These are phyloP conservation scores for Castor canadensis DNA, from an alignment of 2,113 vertebrate species.

Conservation along the genomic window DNA sequence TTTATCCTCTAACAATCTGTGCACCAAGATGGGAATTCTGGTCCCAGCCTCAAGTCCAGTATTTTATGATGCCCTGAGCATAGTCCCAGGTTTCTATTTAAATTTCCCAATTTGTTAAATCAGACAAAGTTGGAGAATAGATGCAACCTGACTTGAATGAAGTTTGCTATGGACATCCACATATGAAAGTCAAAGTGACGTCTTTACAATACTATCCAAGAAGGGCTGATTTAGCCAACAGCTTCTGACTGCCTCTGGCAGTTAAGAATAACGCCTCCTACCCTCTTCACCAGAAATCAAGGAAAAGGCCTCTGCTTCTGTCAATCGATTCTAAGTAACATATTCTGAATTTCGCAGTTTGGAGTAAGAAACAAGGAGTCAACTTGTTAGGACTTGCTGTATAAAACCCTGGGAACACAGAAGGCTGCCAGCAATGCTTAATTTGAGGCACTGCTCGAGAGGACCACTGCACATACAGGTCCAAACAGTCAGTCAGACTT, in stretches of 20 bases:
- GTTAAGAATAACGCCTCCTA: neutral
- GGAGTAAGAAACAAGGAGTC: neutral
- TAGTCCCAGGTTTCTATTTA: neutral
- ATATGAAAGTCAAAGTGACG: neutral
- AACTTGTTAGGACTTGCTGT: neutral
- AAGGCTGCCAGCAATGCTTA: neutral
- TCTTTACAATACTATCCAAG: neutral
- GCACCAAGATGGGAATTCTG: neutral
- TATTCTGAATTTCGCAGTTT: neutral
- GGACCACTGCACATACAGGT: neutral
- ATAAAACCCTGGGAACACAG: neutral
- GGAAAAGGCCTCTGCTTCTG: neutral
- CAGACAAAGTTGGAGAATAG: neutral
- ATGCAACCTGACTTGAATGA: rapidly evolving
- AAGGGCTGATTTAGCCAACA: neutral
- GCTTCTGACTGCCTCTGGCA: neutral
- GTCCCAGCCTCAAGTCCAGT: neutral
- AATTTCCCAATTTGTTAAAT: neutral
- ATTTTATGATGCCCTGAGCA: neutral
- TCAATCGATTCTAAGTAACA: neutral
- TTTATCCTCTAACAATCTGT: neutral
- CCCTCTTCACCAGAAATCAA: neutral
- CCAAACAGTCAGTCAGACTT: neutral
- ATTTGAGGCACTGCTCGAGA: neutral
- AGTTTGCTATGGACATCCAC: neutral